Percentiles rank a stretch among this genome's conserved stretches.
Evolutionary conservation across 1,140 invertebrate species (phyloP).

Genomic region (Spodoptera litura): DNA sequence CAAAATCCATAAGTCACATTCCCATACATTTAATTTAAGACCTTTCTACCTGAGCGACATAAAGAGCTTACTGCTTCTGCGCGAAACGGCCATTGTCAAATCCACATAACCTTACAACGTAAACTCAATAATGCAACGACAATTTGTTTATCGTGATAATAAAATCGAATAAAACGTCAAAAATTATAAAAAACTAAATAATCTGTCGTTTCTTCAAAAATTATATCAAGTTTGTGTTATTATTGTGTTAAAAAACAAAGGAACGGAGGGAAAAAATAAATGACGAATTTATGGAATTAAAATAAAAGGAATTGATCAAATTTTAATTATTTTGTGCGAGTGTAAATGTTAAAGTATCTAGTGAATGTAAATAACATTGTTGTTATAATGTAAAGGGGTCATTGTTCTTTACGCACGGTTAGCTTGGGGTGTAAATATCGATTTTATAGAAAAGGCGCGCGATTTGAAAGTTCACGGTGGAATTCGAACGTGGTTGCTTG

Average conservation of each 20-base stretch:
- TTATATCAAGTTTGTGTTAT: slow-evolving; percentile 27
- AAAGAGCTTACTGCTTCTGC: slow-evolving; percentile 70
- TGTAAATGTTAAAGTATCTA: slow-evolving; percentile 21
- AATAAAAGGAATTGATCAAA: slow-evolving; percentile 39
- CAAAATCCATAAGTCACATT: slow-evolving; percentile 63
- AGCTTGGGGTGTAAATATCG: slow-evolving; percentile 72
- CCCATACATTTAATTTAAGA: slow-evolving; percentile 56
- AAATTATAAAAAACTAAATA: not conserved
- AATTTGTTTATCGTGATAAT: slow-evolving; percentile 35
- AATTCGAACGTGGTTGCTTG: not conserved
- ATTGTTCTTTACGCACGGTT: slow-evolving; percentile 65
- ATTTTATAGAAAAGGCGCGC: slow-evolving; percentile 74
- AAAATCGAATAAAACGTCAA: slow-evolving; percentile 1
- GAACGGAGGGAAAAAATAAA: slow-evolving; percentile 47
- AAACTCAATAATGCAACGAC: slow-evolving; percentile 36
- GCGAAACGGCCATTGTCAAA: slow-evolving; percentile 69
- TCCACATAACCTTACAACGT: slow-evolving; percentile 67
- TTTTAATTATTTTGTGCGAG: not conserved
- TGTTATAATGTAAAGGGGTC: slow-evolving; percentile 63
- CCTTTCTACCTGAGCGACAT: slow-evolving; percentile 66
- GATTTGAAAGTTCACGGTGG: slow-evolving; percentile 61
- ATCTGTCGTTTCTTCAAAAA: not conserved
- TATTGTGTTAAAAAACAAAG: slow-evolving; percentile 34
- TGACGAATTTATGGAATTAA: slow-evolving; percentile 18
- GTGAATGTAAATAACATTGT: slow-evolving; percentile 43